These are phyloP conservation scores for Hormiphora californensis DNA, from an alignment of 37 sponge, comb jelly and placozoan species.

Conservation along the genomic window DNA sequence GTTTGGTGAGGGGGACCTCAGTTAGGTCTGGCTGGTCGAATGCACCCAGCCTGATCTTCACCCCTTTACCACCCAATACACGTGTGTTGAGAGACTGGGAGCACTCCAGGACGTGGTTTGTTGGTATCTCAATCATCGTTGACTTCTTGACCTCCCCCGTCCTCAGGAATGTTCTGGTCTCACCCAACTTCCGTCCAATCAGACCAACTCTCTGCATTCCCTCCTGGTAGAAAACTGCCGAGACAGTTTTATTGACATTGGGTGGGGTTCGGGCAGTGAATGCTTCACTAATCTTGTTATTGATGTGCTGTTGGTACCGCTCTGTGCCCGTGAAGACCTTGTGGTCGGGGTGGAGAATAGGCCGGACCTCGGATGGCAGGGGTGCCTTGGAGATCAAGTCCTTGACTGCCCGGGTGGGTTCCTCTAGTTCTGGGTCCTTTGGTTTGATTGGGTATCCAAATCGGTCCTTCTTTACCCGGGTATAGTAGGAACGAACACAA, in stretches of 20 bases:
- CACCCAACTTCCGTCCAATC: constrained; percentile 9
- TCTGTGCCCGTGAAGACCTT: not conserved
- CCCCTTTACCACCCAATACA: not conserved
- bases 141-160: not conserved
- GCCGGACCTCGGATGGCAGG: not conserved
- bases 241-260: not conserved
- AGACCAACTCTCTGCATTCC: constrained; percentile 17
- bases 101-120: constrained; percentile 22
- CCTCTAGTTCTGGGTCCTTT: constrained; percentile 31
- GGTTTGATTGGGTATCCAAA: constrained; percentile 16
- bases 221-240: not conserved
- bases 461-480: constrained; percentile 1
- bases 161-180: not conserved
- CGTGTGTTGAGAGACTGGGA: too few species aligned
- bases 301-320: too few species aligned
- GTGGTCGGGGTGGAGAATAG: not conserved
- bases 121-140: not conserved
- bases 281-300: not conserved
- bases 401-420: not conserved
- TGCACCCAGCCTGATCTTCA: constrained; percentile 21
- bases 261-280: not conserved
- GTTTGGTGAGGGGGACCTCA: constrained; percentile 13
- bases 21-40: not conserved
- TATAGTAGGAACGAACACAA: not conserved
- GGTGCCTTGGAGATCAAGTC: not conserved